Evolutionary conservation across 1,140 invertebrate genomes (phyloP).

Genomic region (Mylabris phalerata): DNA sequence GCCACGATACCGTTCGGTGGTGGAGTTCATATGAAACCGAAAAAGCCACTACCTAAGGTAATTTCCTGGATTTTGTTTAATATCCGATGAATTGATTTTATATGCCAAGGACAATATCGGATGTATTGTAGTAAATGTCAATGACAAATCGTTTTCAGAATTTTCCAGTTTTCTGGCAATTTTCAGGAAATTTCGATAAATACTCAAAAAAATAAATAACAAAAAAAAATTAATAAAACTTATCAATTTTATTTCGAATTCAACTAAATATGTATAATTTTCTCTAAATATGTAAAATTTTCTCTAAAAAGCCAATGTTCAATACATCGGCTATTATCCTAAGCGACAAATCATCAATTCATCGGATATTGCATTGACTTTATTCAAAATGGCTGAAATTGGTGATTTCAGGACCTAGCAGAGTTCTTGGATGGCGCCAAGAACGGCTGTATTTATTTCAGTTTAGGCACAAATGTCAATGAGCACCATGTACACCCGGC

Average conservation of each 20-base stretch:
- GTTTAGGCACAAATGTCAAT: constrained; percentile 46
- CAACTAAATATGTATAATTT: too few relatives aligned
- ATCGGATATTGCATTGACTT: not conserved
- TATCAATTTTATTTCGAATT: too few relatives aligned
- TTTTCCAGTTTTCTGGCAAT: not conserved
- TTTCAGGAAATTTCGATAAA: not conserved
- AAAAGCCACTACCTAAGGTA: constrained; percentile 35
- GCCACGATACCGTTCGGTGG: constrained; percentile 36
- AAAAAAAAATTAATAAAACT: too few relatives aligned
- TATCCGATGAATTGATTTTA: not conserved
- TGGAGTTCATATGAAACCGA: constrained; percentile 39
- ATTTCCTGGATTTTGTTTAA: not conserved
- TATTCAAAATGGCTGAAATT: constrained; percentile 1
- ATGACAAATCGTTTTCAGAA: not conserved
- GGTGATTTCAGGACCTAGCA: constrained; percentile 40
- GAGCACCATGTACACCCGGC: constrained; percentile 31
- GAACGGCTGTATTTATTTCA: constrained; percentile 51
- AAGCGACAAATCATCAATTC: not conserved
- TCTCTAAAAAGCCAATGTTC: too few relatives aligned
- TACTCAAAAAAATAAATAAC: too few relatives aligned
- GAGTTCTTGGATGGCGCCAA: constrained; percentile 41
- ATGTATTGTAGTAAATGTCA: not conserved
- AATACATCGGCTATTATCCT: too few relatives aligned
- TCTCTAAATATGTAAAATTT: too few relatives aligned
- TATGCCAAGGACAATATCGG: not conserved